Conservation (phyloP, 2,888 invertebrate genomes). For the Eulithis testata region DNA sequence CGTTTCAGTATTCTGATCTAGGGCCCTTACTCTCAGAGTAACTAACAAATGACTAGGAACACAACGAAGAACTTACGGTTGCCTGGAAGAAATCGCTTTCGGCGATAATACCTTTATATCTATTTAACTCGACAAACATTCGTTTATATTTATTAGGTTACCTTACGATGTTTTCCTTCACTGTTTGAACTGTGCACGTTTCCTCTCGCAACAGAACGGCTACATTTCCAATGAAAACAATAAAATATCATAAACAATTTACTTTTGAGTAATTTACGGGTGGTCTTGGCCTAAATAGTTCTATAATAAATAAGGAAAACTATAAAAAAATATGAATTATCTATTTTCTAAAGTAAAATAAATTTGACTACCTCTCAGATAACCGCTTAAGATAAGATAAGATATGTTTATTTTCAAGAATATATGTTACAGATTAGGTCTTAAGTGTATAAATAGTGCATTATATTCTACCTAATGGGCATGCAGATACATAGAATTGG, state of each 20-base stretch:
- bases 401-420: too few species aligned
- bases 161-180: slow-evolving; percentile 12
- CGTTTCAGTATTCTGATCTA: background rate
- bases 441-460: too few species aligned
- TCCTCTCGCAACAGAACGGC: slow-evolving; percentile 9
- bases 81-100: too few species aligned
- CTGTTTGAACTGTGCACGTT: background rate
- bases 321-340: too few species aligned
- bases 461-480: too few species aligned
- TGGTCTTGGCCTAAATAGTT: slow-evolving; percentile 13
- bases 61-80: background rate
- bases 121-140: background rate
- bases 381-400: too few species aligned
- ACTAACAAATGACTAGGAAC: background rate
- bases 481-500: too few species aligned
- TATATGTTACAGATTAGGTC: too few species aligned
- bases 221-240: slow-evolving; percentile 13
- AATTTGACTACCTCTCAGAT: too few species aligned
- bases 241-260: slow-evolving; percentile 9
- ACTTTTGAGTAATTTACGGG: slow-evolving; percentile 5
- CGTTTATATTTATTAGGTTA: slow-evolving; percentile 1
- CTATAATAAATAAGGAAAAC: background rate
- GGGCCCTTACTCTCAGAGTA: background rate
- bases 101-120: too few species aligned
- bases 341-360: too few species aligned